Percentiles rank a stretch among this genome's conserved stretches.
These are phyloP conservation scores for Vultur gryphus DNA, from an alignment of 2,797 vertebrate species.

Conservation along the genomic window DNA sequence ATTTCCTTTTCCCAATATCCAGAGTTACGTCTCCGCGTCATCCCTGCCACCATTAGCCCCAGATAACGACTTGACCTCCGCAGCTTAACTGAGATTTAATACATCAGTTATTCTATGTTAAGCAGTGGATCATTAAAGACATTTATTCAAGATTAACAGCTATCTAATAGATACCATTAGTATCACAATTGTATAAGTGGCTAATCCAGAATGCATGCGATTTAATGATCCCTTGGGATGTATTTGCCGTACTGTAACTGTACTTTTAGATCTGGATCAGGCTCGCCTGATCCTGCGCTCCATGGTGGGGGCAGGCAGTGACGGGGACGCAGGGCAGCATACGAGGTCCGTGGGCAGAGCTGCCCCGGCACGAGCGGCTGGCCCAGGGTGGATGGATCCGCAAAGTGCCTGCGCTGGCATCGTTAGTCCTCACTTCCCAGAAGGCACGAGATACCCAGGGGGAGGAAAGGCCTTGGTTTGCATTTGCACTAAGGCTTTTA, in stretches of 20 bases:
- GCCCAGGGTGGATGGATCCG: background rate
- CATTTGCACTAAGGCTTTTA: background rate
- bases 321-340: background rate
- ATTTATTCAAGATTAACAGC: conserved; percentile 30
- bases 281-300: background rate
- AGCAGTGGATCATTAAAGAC: background rate
- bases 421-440: background rate
- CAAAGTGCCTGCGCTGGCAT: background rate
- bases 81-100: background rate
- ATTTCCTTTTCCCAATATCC: background rate
- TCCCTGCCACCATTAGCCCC: background rate
- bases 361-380: rapidly evolving
- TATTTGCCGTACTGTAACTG: background rate
- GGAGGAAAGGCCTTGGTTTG: background rate
- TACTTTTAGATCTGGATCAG: background rate
- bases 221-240: background rate
- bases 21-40: background rate
- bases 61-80: background rate
- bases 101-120: background rate
- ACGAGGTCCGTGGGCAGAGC: background rate
- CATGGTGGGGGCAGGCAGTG: rapidly evolving
- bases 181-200: background rate
- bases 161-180: background rate
- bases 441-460: background rate
- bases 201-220: background rate